Conservation (phyloP, 2,888 invertebrate species). For the Camptogramma bilineatum region DNA sequence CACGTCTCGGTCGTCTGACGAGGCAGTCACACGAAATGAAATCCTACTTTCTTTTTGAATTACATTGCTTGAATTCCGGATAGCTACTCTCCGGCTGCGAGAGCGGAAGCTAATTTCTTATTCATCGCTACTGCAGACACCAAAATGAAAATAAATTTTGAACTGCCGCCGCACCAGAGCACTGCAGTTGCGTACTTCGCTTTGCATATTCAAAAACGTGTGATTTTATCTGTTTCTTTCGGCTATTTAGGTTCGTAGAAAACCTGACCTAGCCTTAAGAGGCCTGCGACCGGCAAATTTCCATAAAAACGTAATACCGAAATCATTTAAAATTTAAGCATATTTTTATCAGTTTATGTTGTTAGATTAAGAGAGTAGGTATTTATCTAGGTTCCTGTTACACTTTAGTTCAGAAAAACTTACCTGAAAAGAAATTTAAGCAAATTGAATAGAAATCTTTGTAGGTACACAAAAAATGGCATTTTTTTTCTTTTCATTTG, state of each 20-base stretch:
- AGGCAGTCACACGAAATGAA: not conserved
- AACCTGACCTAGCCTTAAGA: too few species aligned
- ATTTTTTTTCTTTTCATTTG: too few species aligned
- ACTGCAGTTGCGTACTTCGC: conserved; percentile 4
- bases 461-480: too few species aligned
- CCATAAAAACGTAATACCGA: too few species aligned
- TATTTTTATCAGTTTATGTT: too few species aligned
- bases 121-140: conserved; percentile 23
- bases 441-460: too few species aligned
- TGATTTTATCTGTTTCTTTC: not conserved
- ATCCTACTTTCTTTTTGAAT: not conserved
- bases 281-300: too few species aligned
- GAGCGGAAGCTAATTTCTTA: conserved; percentile 19
- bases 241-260: not conserved
- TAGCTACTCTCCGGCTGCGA: not conserved
- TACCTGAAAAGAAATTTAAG: too few species aligned
- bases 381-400: too few species aligned
- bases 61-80: conserved; percentile 3
- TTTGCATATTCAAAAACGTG: conserved; percentile 15
- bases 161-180: not conserved
- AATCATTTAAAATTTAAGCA: too few species aligned
- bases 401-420: too few species aligned
- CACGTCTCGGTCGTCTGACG: not conserved
- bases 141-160: conserved; percentile 14
- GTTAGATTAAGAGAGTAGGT: too few species aligned